phyloP scores from a whole-genome alignment of 1,140 invertebrate genomes.

The Coenobita brevimanus region DNA sequence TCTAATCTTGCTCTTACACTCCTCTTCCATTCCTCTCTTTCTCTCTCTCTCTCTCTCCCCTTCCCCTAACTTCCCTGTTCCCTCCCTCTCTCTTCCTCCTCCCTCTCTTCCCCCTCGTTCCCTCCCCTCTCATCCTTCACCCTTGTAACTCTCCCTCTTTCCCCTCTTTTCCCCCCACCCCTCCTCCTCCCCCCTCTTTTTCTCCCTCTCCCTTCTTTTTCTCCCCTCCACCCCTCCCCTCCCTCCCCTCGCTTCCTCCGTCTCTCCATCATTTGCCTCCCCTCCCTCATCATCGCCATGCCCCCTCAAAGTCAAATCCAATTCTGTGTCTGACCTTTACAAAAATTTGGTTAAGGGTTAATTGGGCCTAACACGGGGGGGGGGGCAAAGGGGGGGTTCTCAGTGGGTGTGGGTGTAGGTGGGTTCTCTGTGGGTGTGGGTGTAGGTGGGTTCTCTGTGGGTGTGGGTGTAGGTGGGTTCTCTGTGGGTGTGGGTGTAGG shows the following conservation, averaged over 20 bases:
- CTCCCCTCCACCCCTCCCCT: not conserved
- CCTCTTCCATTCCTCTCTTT: not conserved
- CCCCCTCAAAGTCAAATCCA: conserved; percentile 40
- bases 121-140: not conserved
- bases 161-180: not conserved
- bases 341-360: conserved; percentile 47
- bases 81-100: not conserved
- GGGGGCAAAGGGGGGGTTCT: not conserved
- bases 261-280: not conserved
- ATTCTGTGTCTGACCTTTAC: conserved; percentile 45
- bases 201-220: not conserved
- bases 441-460: conserved; percentile 9
- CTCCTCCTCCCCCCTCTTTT: not conserved
- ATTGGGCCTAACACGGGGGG: conserved; percentile 30
- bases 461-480: no score
- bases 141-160: not conserved
- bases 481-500: no score
- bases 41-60: not conserved
- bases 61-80: not conserved
- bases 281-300: not conserved
- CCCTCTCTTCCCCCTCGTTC: not conserved
- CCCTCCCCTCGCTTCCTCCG: not conserved
- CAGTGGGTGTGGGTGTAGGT: conserved; percentile 5
- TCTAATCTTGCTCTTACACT: not conserved
- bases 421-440: not conserved